These are phyloP conservation scores for Rhea americana DNA, from an alignment of 2,113 vertebrate species.

Conservation along the genomic window DNA sequence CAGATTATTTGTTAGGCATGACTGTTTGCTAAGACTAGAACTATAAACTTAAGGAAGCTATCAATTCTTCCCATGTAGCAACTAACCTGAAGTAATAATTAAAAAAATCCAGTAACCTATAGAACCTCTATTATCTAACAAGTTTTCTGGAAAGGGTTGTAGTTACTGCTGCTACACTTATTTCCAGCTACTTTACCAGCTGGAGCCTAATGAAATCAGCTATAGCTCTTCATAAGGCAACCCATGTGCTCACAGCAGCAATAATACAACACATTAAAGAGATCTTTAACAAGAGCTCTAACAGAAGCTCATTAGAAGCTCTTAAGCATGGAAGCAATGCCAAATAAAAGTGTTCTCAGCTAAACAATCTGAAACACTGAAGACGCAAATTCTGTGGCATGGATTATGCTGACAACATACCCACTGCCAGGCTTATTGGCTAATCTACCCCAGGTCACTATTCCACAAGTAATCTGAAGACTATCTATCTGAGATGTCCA, in stretches of 20 bases:
- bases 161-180: neutral
- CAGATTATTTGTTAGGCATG: accelerated
- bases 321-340: neutral
- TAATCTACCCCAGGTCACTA: neutral
- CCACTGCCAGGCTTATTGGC: accelerated
- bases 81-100: accelerated
- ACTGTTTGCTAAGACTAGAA: neutral
- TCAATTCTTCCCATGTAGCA: neutral
- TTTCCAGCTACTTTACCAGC: accelerated
- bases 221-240: neutral
- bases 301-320: neutral
- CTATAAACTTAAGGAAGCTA: neutral
- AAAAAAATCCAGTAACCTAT: neutral
- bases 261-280: accelerated
- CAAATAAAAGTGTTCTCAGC: neutral
- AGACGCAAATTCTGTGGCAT: neutral
- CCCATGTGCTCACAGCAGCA: neutral
- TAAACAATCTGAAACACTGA: neutral
- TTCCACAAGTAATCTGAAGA: neutral
- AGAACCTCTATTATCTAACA: neutral
- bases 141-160: neutral
- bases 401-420: accelerated
- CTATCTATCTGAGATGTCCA: neutral
- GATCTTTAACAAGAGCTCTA: neutral
- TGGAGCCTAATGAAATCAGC: accelerated